Base-by-base conservation (phyloP, 2,888 invertebrate species). In the Rhorus exstirpatorius region DNA sequence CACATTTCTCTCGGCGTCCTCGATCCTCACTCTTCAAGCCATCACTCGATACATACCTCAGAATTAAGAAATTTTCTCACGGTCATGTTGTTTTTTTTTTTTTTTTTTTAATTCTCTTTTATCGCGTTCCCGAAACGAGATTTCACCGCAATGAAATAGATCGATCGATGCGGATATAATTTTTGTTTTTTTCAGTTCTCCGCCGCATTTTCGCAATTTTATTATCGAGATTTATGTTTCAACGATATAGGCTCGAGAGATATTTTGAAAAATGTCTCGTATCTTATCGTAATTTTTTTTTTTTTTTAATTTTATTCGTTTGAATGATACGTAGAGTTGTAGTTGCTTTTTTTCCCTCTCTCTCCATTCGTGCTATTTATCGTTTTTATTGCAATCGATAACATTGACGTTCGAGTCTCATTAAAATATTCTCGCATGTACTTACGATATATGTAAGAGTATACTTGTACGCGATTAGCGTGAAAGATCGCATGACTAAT, bases 1-100 rank as follows among this genome's bases (percentile, higher is more conserved):
- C 44, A 46, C 41, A 44, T 44, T 63, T 63, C 41, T 61, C 41
- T 21, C 61, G 61, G n/a, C n/a, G n/a, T 60, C 38, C 60, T 38
- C 60, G 24, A 35, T 31, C 17, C 35, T 58, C 10, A 14, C 35
- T 10, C 14, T 60, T 31, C 6, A 17, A 10, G 26, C 10, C 17
- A 8, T 60, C 35, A 31, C 19, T 35, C 38, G 35, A 35, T 35
- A 58, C 58, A 58, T n/a, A 38, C 38, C 1, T 8, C 10, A 1
- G 38, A 38, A 38, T 10, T 3, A 31, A 38, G 1, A 3, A 35
- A 61, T 61, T 61, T 61, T 61, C 61, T 38, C 61, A 41, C 61
- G 41, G 41, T 24, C n/a, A n/a, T n/a, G n/a, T n/a, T n/a, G n/a
- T n/a, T n/a, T n/a, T n/a, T n/a, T n/a, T n/a, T n/a, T n/a, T n/a